Evolutionary conservation across 2,113 vertebrate genomes (phyloP).

Genomic region (Cyphomyrus discorhynchus): DNA sequence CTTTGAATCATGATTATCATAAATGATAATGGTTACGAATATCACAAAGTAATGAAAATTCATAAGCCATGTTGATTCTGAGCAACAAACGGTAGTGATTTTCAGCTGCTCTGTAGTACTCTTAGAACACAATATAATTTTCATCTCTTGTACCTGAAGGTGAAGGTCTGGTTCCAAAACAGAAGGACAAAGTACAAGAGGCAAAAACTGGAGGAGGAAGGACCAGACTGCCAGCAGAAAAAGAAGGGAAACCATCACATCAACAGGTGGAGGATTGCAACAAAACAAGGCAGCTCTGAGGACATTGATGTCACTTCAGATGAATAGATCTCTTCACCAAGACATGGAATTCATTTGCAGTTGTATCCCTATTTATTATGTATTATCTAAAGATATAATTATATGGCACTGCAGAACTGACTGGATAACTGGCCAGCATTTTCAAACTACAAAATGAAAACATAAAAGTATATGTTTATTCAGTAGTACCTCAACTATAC

Average conservation of each 20-base stretch:
- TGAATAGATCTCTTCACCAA: constrained; percentile 50
- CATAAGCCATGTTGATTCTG: not conserved
- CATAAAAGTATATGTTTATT: not conserved
- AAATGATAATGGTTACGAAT: not conserved
- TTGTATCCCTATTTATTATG: constrained; percentile 23
- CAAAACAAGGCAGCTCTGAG: constrained; percentile 71
- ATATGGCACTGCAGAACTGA: not conserved
- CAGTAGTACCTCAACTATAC: not conserved
- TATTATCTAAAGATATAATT: constrained; percentile 16
- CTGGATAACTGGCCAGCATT: not conserved
- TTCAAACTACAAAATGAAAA: not conserved
- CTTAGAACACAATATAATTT: not conserved
- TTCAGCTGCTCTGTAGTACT: not conserved
- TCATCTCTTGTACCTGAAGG: constrained; percentile 42
- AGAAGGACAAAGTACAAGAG: constrained; percentile 75
- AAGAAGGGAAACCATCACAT: constrained; percentile 78
- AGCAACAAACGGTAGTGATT: not conserved
- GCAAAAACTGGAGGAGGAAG: constrained; percentile 77
- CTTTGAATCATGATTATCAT: not conserved
- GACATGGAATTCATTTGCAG: not conserved
- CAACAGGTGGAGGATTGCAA: constrained; percentile 76
- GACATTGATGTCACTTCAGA: constrained; percentile 79
- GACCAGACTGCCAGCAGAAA: constrained; percentile 72
- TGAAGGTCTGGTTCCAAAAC: constrained; percentile 82
- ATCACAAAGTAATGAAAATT: not conserved